Percentiles rank a stretch among this genome's conserved stretches.
These are phyloP conservation scores for Cynopterus sphinx DNA, from an alignment of 2,797 vertebrate species.

Conservation along the genomic window DNA sequence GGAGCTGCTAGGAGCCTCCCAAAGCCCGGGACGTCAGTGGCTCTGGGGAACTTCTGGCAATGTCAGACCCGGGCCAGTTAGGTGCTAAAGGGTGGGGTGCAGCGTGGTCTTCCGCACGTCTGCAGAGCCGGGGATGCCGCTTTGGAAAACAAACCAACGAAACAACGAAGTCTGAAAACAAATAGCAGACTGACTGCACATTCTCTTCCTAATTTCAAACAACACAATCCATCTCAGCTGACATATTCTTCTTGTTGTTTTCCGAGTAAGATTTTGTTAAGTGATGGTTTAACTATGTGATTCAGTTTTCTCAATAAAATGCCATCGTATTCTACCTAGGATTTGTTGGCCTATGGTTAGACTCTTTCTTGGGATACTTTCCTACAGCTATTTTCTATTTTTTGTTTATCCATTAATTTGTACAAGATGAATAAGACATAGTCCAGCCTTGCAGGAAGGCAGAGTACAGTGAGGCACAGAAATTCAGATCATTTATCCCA, in stretches of 20 bases:
- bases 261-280: background rate
- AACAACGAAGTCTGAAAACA: background rate
- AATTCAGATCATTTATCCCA: background rate
- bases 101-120: background rate
- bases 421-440: background rate
- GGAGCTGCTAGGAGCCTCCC: background rate
- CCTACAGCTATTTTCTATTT: background rate
- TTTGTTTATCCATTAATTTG: background rate
- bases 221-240: background rate
- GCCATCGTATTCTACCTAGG: background rate
- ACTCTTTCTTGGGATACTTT: background rate
- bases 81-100: background rate
- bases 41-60: background rate
- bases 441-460: background rate
- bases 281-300: background rate
- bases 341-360: background rate
- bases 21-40: background rate
- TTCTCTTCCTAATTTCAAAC: background rate
- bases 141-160: background rate
- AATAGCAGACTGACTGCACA: background rate
- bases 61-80: background rate
- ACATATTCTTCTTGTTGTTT: background rate
- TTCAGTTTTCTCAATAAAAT: slow-evolving; percentile 22
- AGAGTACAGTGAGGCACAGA: background rate
- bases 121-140: background rate